Evolutionary conservation across 2,888 invertebrate genomes (phyloP), one percentile per base, ranked within the genome.

Genomic region (Himalopsyche tibetana): DNA sequence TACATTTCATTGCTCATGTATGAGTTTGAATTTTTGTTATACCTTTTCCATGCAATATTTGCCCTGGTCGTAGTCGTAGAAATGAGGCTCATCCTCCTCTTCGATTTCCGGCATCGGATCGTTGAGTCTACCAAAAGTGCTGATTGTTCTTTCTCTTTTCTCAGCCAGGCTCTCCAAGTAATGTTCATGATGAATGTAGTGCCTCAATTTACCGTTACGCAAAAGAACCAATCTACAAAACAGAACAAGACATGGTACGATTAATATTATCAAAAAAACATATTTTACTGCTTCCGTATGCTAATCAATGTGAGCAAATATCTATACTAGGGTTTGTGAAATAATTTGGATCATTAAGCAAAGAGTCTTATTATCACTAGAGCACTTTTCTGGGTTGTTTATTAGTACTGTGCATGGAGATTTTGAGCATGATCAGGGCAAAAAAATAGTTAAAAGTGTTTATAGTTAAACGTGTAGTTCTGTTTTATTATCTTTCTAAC

Each of bases 21-120:
- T 11, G 15, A 15, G 15, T 51, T 15, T 3, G 2, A 15, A 80
- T 56, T 83, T 6, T 88, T 90, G 0, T 90, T 89, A 87, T 89
- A 96, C 96, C 93, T 96, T 96, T 90, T 97, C 97, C 90, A 96
- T 93, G 90, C 97, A 97, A 90, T 97, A 97, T 91, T 96, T 95
- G 74, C 96, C 95, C 88, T 94, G 95, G 28, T 94, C 92, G 90
- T 97, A 96, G 90, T 97, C 96, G 90, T 96, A 94, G 87, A 94
- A 95, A 4, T 94, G 91, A 83, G 94, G 92, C 90, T 94, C 92
- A 89, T 93, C 92, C 83, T 92, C 92, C 28, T 91, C 91, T 74
- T 90, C 90, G 28, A 91, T 89, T 92, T 92, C 91, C 36, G 90
- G 88, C 86, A 92, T 92, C 28, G 90, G 90, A 85, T 91, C 92